Evolutionary conservation across 2,797 vertebrate genomes (phyloP).

Genomic region (Premnoplex brunnescens): DNA sequence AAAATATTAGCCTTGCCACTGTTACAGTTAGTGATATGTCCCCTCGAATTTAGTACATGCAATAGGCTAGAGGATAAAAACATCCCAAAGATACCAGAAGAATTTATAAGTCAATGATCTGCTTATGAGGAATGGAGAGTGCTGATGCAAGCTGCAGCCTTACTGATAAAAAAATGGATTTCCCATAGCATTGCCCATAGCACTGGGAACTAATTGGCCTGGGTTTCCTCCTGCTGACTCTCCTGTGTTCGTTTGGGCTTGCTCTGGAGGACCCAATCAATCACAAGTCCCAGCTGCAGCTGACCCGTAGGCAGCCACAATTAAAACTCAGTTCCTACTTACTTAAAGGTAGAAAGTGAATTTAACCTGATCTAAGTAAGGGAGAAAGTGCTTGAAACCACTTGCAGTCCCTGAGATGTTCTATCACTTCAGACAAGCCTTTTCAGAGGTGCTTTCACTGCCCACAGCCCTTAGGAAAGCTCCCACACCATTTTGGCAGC

Average conservation of each 20-base stretch:
- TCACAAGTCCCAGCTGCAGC: slow-evolving; percentile 30
- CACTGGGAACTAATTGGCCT: slow-evolving; percentile 54
- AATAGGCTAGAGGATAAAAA: slow-evolving; percentile 10
- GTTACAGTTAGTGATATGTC: slow-evolving; percentile 4
- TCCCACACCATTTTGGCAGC: neutral
- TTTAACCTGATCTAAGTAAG: slow-evolving; percentile 10
- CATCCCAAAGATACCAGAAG: slow-evolving; percentile 28
- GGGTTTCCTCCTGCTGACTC: slow-evolving; percentile 43
- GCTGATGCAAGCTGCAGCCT: slow-evolving; percentile 43
- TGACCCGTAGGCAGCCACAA: slow-evolving; percentile 36
- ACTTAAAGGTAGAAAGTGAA: neutral
- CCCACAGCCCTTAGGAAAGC: neutral
- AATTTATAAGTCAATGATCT: slow-evolving; percentile 42
- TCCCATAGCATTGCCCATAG: slow-evolving; percentile 10
- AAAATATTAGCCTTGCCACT: slow-evolving; percentile 48
- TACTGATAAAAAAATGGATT: slow-evolving; percentile 60
- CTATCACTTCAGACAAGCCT: neutral
- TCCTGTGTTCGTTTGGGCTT: slow-evolving; percentile 9
- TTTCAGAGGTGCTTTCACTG: neutral
- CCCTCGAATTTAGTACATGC: slow-evolving; percentile 27
- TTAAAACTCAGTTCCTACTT: slow-evolving; percentile 50
- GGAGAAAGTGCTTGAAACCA: neutral
- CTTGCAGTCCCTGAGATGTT: neutral
- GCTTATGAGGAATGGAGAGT: slow-evolving; percentile 26
- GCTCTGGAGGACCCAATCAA: slow-evolving; percentile 31